A percentile compares a stretch with the other conserved stretches of the same genome.
phyloP scores from a whole-genome alignment of 2,888 invertebrate species.

The Choristoneura rosaceana region DNA sequence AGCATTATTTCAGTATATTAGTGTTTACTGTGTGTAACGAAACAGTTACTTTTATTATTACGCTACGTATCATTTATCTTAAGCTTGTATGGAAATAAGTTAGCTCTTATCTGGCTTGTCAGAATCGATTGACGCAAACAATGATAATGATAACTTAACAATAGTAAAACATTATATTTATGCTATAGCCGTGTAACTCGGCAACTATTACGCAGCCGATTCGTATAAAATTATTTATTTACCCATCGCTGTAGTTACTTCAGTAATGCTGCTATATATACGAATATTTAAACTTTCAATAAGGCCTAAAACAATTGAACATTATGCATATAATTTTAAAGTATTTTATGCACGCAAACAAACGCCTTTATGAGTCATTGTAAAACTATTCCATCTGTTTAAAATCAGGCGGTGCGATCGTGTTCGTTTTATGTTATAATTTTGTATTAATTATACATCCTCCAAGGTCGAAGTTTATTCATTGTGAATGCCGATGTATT shows the following conservation, averaged over 20 bases:
- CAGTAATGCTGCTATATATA: slow-evolving; percentile 22
- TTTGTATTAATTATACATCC: slow-evolving; percentile 36
- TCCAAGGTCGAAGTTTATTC: slow-evolving; percentile 26
- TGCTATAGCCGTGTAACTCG: slow-evolving; percentile 40
- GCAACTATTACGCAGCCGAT: slow-evolving; percentile 21
- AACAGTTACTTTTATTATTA: slow-evolving; percentile 54
- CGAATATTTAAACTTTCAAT: slow-evolving; percentile 28
- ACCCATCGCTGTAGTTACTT: slow-evolving; percentile 46
- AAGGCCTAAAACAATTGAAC: slow-evolving; percentile 39
- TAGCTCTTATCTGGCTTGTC: slow-evolving; percentile 52
- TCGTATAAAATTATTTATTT: slow-evolving; percentile 48
- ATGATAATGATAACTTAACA: slow-evolving; percentile 57
- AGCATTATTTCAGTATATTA: slow-evolving; percentile 52
- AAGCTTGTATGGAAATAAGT: slow-evolving; percentile 51
- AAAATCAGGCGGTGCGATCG: slow-evolving; percentile 22
- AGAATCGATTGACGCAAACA: slow-evolving; percentile 61
- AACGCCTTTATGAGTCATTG: slow-evolving; percentile 26
- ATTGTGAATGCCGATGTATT: slow-evolving; percentile 17
- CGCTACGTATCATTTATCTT: slow-evolving; percentile 62
- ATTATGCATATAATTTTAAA: slow-evolving; percentile 31
- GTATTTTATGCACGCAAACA: slow-evolving; percentile 17
- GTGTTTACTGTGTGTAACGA: slow-evolving; percentile 53
- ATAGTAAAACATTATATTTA: slow-evolving; percentile 51
- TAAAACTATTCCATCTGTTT: slow-evolving; percentile 23
- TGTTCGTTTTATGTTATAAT: slow-evolving; percentile 26